Conservation (phyloP, 2,113 vertebrate species). For the Poecile atricapillus region DNA sequence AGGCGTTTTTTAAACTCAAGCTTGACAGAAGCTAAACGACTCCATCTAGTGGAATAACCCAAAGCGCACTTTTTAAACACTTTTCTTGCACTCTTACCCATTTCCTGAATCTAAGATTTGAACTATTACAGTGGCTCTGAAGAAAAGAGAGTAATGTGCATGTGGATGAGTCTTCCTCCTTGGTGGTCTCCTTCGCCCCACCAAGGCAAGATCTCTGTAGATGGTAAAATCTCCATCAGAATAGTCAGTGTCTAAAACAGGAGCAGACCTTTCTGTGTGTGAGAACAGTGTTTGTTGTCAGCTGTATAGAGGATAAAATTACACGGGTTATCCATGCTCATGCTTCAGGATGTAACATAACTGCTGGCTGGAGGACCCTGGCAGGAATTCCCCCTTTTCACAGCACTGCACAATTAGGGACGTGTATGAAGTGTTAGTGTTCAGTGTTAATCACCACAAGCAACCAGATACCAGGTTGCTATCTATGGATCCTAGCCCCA, state of each 20-base stretch:
- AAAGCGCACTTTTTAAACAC: background rate
- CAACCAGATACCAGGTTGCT: background rate
- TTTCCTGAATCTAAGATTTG: background rate
- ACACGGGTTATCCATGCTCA: background rate
- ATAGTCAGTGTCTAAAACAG: background rate
- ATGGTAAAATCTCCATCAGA: background rate
- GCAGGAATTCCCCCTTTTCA: background rate
- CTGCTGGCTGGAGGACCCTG: background rate
- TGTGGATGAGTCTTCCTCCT: background rate
- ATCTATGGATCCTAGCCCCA: background rate
- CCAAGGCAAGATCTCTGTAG: background rate
- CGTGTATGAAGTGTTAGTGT: background rate
- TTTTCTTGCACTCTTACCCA: background rate
- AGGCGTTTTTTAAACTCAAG: background rate
- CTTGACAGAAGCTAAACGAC: background rate
- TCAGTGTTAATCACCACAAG: background rate
- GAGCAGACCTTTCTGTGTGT: background rate
- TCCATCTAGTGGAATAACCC: constrained; percentile 47
- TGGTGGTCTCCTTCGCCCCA: background rate
- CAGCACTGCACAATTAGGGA: background rate
- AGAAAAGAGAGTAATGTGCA: background rate
- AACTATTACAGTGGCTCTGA: background rate
- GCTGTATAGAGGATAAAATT: background rate
- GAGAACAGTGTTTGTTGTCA: background rate
- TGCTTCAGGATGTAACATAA: background rate